Evolutionary conservation across 1,140 invertebrate genomes (phyloP), one percentile per base, ranked within the genome.

Genomic region (Apis laboriosa): DNA sequence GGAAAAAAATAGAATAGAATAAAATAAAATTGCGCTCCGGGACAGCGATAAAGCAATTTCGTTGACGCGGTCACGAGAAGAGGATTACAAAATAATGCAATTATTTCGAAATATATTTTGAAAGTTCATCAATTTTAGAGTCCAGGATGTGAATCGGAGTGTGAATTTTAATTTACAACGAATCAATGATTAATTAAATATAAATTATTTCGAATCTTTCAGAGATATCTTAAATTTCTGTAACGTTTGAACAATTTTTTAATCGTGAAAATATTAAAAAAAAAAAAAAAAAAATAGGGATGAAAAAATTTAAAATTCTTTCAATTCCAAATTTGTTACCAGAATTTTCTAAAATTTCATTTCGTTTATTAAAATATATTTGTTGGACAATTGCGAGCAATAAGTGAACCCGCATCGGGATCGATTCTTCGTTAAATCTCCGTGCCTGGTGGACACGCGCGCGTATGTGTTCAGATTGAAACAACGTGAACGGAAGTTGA

Each of bases 401-500:
- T n/a, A 53, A 72, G 34, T 3, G 77, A 17, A 56, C 11, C 2
- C 49, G 12, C 11, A 1, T 11, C 19, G 49, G 24, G 60, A 76
- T 74, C 34, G 43, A 67, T 76, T 58, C 80, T 68, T 58, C 76
- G 53, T 53, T 63, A 21, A 28, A n/a, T 17, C 34, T 43, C 68
- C 51, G 67, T 55, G 49, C 9, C 34, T 34, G 60, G 79, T 7
- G 34, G 34, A 43, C 34, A 43, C 34, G 5, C 34, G 66, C 80
- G 78, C 73, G 86, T 78, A 87, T 86, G 76, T 77, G 80, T 88
- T 84, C 85, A 81, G 86, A 88, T 88, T 84, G 80, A 83, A 34
- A 81, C 86, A 80, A 87, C 86, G 82, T 86, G 85, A 66, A 87
- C 68, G 82, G 51, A 87, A 76, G 71, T 84, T 67, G 85, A 87